Evolutionary conservation across 2,888 invertebrate species (phyloP).

Genomic region (Sinohyriopsis cumingii): DNA sequence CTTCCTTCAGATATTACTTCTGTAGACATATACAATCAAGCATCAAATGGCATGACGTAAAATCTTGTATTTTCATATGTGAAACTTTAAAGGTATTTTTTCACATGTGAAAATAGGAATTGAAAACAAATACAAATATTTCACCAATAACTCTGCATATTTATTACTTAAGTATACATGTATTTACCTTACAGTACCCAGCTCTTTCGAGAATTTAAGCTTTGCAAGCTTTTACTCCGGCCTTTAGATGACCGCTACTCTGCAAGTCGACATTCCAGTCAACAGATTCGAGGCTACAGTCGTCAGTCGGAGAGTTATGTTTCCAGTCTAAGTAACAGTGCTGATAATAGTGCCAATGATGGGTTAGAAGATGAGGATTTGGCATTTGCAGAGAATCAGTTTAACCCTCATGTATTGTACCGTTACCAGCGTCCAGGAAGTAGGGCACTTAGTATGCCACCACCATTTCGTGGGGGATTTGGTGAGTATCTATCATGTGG

Average conservation of each 20-base stretch:
- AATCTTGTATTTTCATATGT: no score
- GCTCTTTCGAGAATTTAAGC: constrained; percentile 70
- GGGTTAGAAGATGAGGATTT: constrained; percentile 54
- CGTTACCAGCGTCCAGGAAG: constrained; percentile 68
- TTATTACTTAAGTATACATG: background rate
- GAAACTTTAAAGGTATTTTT: no score
- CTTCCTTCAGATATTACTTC: no score
- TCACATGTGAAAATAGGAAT: no score
- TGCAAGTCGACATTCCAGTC: constrained; percentile 60
- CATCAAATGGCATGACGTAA: no score
- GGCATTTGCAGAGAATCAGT: constrained; percentile 49
- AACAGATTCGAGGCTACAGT: constrained; percentile 68
- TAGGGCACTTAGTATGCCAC: constrained; percentile 67
- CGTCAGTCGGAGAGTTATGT: constrained; percentile 69
- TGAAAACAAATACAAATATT: background rate
- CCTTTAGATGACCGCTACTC: constrained; percentile 67
- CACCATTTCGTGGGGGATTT: constrained; percentile 44
- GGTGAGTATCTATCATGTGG: constrained; percentile 22
- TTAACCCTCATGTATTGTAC: constrained; percentile 57
- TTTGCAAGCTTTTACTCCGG: constrained; percentile 69
- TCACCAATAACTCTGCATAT: background rate
- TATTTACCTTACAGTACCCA: constrained; percentile 53
- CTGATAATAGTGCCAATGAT: constrained; percentile 62
- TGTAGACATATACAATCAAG: no score
- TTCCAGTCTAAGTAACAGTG: constrained; percentile 69